phyloP scores from a whole-genome alignment of 2,888 invertebrate species.

The Eupeodes latifasciatus region DNA sequence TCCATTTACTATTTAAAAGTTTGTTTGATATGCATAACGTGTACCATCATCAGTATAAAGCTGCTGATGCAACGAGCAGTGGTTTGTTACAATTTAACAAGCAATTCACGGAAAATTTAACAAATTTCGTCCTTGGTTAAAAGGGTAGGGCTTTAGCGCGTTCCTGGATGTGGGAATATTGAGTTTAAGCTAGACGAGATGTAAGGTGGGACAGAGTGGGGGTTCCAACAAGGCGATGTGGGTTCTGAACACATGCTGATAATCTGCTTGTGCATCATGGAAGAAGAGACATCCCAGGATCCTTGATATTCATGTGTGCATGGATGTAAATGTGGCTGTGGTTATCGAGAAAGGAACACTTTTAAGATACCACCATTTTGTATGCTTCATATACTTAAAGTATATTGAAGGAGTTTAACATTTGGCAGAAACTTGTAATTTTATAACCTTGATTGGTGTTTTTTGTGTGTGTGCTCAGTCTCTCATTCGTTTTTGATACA shows the following conservation, averaged over 20 bases:
- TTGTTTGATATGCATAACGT: constrained; percentile 59
- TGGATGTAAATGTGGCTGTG: neutral
- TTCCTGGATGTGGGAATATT: constrained; percentile 7
- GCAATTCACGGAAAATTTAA: constrained; percentile 56
- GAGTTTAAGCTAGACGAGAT: constrained; percentile 4
- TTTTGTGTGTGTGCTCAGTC: neutral
- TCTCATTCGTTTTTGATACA: neutral
- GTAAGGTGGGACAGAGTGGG: constrained; percentile 16
- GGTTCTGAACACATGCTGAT: constrained; percentile 16
- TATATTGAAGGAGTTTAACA: constrained; percentile 21
- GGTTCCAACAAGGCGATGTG: neutral
- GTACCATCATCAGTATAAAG: constrained; percentile 10
- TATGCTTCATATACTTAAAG: constrained; percentile 10
- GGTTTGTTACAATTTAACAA: constrained; percentile 68
- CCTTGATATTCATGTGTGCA: constrained; percentile 21
- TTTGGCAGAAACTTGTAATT: constrained; percentile 28
- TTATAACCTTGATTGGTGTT: constrained; percentile 30
- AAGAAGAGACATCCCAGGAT: neutral
- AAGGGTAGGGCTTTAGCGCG: neutral
- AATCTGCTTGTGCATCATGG: constrained; percentile 7
- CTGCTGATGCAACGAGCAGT: constrained; percentile 33
- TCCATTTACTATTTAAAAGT: constrained; percentile 53
- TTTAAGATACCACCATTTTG: constrained; percentile 7
- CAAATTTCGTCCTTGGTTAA: constrained; percentile 34
- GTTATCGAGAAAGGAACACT: constrained; percentile 15